A percentile compares a stretch with the other conserved stretches of the same genome.
These are phyloP conservation scores for Cygnus atratus DNA, from an alignment of 2,113 vertebrate genomes.

Conservation along the genomic window DNA sequence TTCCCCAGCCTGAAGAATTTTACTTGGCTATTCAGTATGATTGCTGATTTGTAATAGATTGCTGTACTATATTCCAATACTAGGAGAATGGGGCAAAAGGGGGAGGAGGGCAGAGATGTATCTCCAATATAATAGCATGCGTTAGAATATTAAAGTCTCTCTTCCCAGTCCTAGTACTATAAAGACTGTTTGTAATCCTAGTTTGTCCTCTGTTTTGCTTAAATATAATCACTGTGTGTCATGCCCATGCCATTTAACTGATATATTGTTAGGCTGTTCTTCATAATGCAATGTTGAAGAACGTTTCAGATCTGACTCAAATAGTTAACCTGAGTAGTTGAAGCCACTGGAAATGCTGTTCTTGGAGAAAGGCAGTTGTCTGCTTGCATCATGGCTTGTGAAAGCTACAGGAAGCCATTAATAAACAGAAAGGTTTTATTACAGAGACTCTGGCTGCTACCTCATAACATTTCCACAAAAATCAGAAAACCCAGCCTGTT, in stretches of 20 bases:
- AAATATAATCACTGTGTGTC: background rate
- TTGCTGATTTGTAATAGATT: background rate
- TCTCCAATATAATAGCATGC: background rate
- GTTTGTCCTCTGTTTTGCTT: background rate
- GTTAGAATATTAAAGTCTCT: background rate
- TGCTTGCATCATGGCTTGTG: background rate
- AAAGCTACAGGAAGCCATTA: constrained; percentile 37
- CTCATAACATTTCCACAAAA: constrained; percentile 24
- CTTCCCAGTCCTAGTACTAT: background rate
- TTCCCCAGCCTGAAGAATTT: background rate
- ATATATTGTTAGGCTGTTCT: background rate
- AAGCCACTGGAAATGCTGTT: background rate
- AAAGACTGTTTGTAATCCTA: background rate
- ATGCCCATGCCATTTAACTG: background rate
- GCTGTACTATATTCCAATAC: background rate
- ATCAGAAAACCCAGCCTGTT: constrained; percentile 21
- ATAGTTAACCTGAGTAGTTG: background rate
- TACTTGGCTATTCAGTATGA: background rate
- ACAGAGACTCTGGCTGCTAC: constrained; percentile 1
- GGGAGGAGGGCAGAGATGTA: rapidly evolving
- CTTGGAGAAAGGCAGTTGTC: background rate
- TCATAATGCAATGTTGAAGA: background rate
- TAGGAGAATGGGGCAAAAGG: background rate
- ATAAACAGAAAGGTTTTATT: constrained; percentile 44
- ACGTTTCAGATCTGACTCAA: background rate